Percentiles rank a stretch among this genome's conserved stretches.
These are phyloP conservation scores for Phataginus tetradactyla DNA, from an alignment of 2,797 vertebrate species.

Conservation along the genomic window DNA sequence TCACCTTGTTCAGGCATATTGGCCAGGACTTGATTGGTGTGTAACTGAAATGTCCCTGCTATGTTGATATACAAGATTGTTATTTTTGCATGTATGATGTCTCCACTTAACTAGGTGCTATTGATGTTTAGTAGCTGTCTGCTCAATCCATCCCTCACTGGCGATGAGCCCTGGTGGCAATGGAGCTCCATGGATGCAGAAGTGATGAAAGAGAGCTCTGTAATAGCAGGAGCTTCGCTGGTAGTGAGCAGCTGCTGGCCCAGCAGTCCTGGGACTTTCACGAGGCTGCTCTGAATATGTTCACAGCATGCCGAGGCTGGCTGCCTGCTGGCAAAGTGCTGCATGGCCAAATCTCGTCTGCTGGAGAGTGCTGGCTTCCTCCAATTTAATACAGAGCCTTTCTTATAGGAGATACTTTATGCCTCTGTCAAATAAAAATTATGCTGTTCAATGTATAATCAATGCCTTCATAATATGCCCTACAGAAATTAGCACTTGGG, in stretches of 20 bases:
- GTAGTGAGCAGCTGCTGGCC: conserved; percentile 84
- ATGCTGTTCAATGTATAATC: not conserved
- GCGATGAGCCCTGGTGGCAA: not conserved
- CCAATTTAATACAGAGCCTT: conserved; percentile 31
- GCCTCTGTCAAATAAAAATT: conserved; percentile 41
- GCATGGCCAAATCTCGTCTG: conserved; percentile 65
- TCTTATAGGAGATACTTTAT: conserved; percentile 14
- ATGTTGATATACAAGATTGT: too few species aligned
- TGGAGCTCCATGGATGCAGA: not conserved
- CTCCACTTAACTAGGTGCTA: conserved; percentile 49
- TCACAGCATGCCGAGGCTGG: conserved; percentile 79
- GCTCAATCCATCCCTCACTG: not conserved
- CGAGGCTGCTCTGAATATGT: conserved; percentile 79
- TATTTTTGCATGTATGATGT: not conserved
- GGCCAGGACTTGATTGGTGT: not conserved
- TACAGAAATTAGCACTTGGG: not conserved
- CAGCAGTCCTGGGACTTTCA: conserved; percentile 81
- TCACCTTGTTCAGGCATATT: not conserved
- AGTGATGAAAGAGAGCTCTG: conserved; percentile 57
- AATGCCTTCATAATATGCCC: not conserved
- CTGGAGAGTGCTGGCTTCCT: not conserved
- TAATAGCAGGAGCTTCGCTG: conserved; percentile 72
- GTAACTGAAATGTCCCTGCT: not conserved
- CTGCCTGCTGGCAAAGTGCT: conserved; percentile 73
- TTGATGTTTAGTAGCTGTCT: conserved; percentile 48